These are phyloP conservation scores for Drosophila ogumai DNA, from an alignment of 1,140 invertebrate genomes.

Conservation along the genomic window DNA sequence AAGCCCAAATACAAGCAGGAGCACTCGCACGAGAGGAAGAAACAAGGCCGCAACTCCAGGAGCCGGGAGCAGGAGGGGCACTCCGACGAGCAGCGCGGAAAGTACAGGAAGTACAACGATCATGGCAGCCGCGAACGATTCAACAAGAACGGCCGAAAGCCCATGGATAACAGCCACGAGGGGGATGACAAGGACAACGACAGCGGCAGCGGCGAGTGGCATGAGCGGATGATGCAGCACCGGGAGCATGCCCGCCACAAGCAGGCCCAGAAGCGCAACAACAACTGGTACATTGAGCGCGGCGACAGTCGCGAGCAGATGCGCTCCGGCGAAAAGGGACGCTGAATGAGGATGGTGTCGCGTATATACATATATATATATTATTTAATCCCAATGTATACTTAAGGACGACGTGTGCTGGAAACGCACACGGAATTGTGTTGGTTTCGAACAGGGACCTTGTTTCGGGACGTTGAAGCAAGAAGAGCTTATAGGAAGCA, in stretches of 20 bases:
- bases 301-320: slow-evolving; percentile 66
- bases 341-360: slow-evolving; percentile 17
- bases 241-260: slow-evolving; percentile 60
- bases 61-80: slow-evolving; percentile 25
- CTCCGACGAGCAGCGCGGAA: slow-evolving; percentile 39
- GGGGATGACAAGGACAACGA: slow-evolving; percentile 29
- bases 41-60: slow-evolving; percentile 2
- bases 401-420: slow-evolving; percentile 37
- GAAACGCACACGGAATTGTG: slow-evolving; percentile 19
- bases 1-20: slow-evolving; percentile 38
- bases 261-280: slow-evolving; percentile 62
- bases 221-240: slow-evolving; percentile 73
- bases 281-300: slow-evolving; percentile 79
- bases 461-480: slow-evolving; percentile 15
- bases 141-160: slow-evolving; percentile 8
- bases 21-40: slow-evolving; percentile 17
- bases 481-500: slow-evolving; percentile 14
- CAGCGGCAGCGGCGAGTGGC: slow-evolving; percentile 73
- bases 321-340: slow-evolving; percentile 53
- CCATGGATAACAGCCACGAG: slow-evolving; percentile 6
- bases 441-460: slow-evolving; percentile 27
- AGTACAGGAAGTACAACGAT: slow-evolving; percentile 25
- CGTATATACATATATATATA: slow-evolving; percentile 20
- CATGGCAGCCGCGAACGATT: slow-evolving; percentile 27
- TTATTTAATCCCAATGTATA: slow-evolving; percentile 39